Base-by-base conservation (phyloP, 2,888 invertebrate species). In the Pammene aurita region DNA sequence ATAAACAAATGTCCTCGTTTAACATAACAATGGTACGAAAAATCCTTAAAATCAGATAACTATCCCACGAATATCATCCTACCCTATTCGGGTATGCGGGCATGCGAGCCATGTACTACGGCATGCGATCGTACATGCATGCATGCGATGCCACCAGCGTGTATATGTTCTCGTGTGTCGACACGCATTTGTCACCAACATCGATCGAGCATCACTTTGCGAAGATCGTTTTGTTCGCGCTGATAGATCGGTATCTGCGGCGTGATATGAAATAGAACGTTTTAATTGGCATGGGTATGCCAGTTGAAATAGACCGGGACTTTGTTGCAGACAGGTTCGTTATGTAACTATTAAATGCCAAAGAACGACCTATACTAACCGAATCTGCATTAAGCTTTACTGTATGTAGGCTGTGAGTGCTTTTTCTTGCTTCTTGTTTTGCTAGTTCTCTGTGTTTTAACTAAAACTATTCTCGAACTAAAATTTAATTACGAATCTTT, bases 181-280 rank as follows among this genome's bases (percentile, higher is more conserved):
- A 88, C 87, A 84, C 74, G 81, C 78, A 90, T 92, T 90, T 90
- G 89, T 92, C 88, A 87, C 78, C 83, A 88, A 89, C 84, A 88
- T 89, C 87, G 88, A 88, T 87, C 87, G 72, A n/a, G 66, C 70
- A 71, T 73, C 66, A 67, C 58, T 73, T 66, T 16, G 46, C 81
- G 79, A 79, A 54, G 42, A 57, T 50, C 50, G 54, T 62, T 65
- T 68, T 70, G 38, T 58, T 66, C 56, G 50, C 35, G 14, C 44
- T 70, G 66, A 64, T 52, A 48, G 65, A 67, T 71, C 11, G 64
- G 54, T 65, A 60, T 48, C 63, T 35, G 56, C 52, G 50, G 52
- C 46, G 44, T 44, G 42, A 44, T 60, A 60, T 66, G 58, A 60
- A 16, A 44, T 18, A 38, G 55, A 55, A 34, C 35, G 48, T 61